These are phyloP conservation scores for Melanotaenia duboulayi DNA, from an alignment of 2,113 vertebrate species.

Conservation along the genomic window DNA sequence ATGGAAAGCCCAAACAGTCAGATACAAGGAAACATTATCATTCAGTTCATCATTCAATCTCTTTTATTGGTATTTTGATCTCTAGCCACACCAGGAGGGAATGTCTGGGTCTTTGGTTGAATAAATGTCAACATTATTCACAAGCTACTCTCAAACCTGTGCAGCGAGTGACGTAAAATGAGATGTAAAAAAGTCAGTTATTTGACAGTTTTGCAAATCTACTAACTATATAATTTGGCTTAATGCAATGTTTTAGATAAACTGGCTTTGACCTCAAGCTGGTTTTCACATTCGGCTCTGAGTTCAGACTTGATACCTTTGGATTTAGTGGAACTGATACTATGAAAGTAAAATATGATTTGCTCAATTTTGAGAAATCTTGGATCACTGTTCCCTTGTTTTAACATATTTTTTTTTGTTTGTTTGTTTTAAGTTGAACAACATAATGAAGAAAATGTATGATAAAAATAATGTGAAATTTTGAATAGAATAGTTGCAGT, in stretches of 20 bases:
- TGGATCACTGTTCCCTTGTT: background rate
- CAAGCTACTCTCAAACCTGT: background rate
- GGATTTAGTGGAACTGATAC: background rate
- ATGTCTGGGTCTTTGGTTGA: no score
- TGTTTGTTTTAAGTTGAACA: background rate
- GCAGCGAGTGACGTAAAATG: background rate
- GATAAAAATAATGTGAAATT: background rate
- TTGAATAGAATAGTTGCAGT: slow-evolving; percentile 2
- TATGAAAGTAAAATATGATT: background rate
- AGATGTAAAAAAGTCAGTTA: background rate
- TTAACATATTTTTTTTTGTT: no score
- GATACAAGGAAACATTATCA: background rate
- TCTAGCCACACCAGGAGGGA: no score
- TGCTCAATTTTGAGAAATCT: background rate
- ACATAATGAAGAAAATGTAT: background rate
- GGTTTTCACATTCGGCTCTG: no score
- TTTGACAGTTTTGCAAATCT: no score
- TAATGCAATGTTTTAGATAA: no score
- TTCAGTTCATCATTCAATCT: background rate
- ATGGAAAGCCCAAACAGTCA: background rate
- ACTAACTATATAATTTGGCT: no score
- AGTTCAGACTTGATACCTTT: background rate
- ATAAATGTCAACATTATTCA: no score
- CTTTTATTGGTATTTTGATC: no score
- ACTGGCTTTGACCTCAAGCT: no score